These are phyloP conservation scores for Scrobipalpa costella DNA, from an alignment of 2,888 invertebrate genomes.

Conservation along the genomic window DNA sequence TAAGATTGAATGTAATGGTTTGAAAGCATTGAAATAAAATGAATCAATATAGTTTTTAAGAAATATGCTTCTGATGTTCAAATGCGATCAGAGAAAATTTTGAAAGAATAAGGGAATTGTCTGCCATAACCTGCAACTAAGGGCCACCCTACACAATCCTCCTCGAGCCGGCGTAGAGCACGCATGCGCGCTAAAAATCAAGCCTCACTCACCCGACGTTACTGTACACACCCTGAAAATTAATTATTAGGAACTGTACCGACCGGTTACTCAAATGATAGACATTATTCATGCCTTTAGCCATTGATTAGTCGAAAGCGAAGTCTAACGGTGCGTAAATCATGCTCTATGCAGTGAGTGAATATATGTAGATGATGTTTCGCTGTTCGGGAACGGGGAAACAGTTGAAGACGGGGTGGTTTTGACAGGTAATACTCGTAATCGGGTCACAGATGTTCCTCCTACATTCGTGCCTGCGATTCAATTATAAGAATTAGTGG, in stretches of 20 bases:
- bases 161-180: slow-evolving; percentile 46
- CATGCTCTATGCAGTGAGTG: slow-evolving; percentile 15
- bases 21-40: too few relatives aligned
- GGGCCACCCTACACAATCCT: slow-evolving; percentile 58
- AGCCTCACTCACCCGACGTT: slow-evolving; percentile 55
- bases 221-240: slow-evolving; percentile 56
- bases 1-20: too few relatives aligned
- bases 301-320: slow-evolving; percentile 53
- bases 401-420: background rate
- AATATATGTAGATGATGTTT: background rate
- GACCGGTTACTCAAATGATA: slow-evolving; percentile 53
- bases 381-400: background rate
- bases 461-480: slow-evolving; percentile 7
- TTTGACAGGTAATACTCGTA: slow-evolving; percentile 8
- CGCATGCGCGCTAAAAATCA: slow-evolving; percentile 64
- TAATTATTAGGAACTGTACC: slow-evolving; percentile 69
- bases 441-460: slow-evolving; percentile 10
- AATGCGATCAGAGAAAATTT: too few relatives aligned
- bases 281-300: slow-evolving; percentile 53
- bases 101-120: slow-evolving; percentile 17
- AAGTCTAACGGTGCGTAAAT: slow-evolving; percentile 30
- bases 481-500: background rate
- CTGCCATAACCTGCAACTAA: slow-evolving; percentile 30
- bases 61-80: too few relatives aligned
- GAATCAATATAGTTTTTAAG: too few relatives aligned